Base-by-base conservation (phyloP, 2,888 invertebrate species). In the Clitarchus hookeri region DNA sequence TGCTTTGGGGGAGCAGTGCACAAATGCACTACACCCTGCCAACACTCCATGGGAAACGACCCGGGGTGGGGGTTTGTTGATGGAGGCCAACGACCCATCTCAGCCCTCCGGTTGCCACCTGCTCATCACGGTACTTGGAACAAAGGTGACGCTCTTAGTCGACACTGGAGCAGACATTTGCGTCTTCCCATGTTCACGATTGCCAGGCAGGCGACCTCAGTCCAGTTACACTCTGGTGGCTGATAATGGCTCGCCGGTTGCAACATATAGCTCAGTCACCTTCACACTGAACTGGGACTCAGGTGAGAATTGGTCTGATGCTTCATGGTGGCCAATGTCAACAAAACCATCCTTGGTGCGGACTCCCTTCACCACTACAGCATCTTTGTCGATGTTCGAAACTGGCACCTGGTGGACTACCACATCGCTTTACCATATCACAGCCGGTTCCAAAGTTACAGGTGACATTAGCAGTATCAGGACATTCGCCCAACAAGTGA, bases 171-270 rank as follows among this genome's bases (percentile, higher is more conserved):
- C 89, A 12, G 88, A 89, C 44, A 78, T 89, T 1, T 89, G 88
- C 78, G 88, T 88, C 0, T 87, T 88, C 84, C 89, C 89, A 6
- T 86, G 86, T 16, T 85, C 87, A 25, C 12, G 84, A 9, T 85
- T 90, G 23, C 86, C 86, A 23, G 88, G 88, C 8, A 87, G 87
- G 36, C 88, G 88, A 12, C 36, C 80, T 0, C 87, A 88, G 77
- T 88, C 89, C 0, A 80, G 85, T 12, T 91, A 89, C 85, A 87
- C 88, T 79, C 86, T 91, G 4, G 89, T 84, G 84, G 91, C 91
- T 19, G 90, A 90, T 0, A 91, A 91, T 85, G 89, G 90, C 11
- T 87, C 90, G 0, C 44, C 79, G 0, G 90, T 91, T 11, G 79
- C 88, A 0, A 91, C n/a, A n/a, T n/a, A n/a, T n/a, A n/a, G n/a